These are phyloP conservation scores for Watsonalla cultraria DNA, from an alignment of 2,888 invertebrate species.

Conservation along the genomic window DNA sequence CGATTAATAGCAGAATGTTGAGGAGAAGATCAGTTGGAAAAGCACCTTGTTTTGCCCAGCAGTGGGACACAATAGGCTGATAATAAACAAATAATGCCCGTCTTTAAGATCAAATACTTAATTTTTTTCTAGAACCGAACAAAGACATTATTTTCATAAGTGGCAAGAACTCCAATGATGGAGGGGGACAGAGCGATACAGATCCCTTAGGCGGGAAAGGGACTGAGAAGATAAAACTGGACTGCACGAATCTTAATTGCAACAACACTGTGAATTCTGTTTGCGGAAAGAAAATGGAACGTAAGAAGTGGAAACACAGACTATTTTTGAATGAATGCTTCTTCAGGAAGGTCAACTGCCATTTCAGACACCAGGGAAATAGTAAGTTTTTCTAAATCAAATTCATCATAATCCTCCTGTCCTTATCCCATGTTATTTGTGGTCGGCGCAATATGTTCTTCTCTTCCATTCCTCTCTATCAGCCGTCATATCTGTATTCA, in stretches of 20 bases:
- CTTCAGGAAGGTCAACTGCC: slow-evolving; percentile 63
- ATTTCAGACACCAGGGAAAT: slow-evolving; percentile 43
- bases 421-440: too few species aligned
- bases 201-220: slow-evolving; percentile 3
- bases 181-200: slow-evolving; percentile 14
- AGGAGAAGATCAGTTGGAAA: too few species aligned
- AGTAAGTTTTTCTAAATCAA: slow-evolving; percentile 39
- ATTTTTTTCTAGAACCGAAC: slow-evolving; percentile 38
- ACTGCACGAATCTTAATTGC: slow-evolving; percentile 49
- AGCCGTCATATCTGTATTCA: too few species aligned
- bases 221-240: slow-evolving; percentile 13
- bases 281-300: slow-evolving; percentile 48
- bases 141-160: slow-evolving; percentile 44
- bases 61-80: too few species aligned
- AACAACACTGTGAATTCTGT: slow-evolving; percentile 37
- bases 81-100: too few species aligned
- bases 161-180: slow-evolving; percentile 45
- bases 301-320: slow-evolving; percentile 38
- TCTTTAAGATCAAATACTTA: too few species aligned
- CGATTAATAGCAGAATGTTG: too few species aligned
- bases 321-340: slow-evolving; percentile 61
- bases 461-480: too few species aligned
- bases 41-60: too few species aligned
- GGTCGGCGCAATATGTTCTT: too few species aligned
- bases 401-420: not conserved